Conservation (phyloP, 2,888 invertebrate genomes). For the Pristionchus maxplancki region DNA sequence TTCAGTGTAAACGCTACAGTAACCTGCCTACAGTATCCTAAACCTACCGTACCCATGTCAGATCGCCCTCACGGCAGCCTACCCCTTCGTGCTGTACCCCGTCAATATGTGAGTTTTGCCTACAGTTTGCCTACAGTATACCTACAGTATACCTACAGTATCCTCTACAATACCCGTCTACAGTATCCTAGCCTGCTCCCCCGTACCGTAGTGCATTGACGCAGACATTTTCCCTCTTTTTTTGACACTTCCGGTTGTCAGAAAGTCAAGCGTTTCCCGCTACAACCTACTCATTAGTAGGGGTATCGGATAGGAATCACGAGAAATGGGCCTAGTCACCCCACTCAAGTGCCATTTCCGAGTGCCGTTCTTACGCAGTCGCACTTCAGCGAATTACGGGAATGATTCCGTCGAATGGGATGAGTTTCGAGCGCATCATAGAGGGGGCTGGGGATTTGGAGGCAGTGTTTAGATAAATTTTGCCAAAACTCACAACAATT, state of each 20-base stretch:
- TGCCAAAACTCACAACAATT: too few relatives aligned
- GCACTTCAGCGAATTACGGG: neutral
- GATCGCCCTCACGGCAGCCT: neutral
- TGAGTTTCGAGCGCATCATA: neutral
- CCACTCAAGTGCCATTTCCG: neutral
- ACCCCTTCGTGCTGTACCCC: slow-evolving; percentile 28
- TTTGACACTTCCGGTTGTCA: neutral
- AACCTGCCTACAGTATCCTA: neutral
- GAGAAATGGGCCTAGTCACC: neutral
- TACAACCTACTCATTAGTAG: neutral
- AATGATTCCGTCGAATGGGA: neutral
- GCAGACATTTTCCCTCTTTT: neutral
- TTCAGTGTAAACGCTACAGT: neutral
- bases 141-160: neutral
- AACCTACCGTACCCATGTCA: slow-evolving; percentile 9
- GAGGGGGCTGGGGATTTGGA: neutral
- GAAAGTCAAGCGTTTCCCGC: neutral
- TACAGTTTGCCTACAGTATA: neutral
- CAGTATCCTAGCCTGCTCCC: neutral
- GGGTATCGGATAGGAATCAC: neutral
- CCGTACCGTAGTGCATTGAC: neutral
- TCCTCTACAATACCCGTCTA: neutral
- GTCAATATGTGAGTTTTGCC: slow-evolving; percentile 17
- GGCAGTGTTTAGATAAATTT: too few relatives aligned
- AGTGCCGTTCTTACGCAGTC: neutral